These are phyloP conservation scores for Caenorhabditis tropicalis DNA, from an alignment of 1,140 invertebrate genomes.

Conservation along the genomic window DNA sequence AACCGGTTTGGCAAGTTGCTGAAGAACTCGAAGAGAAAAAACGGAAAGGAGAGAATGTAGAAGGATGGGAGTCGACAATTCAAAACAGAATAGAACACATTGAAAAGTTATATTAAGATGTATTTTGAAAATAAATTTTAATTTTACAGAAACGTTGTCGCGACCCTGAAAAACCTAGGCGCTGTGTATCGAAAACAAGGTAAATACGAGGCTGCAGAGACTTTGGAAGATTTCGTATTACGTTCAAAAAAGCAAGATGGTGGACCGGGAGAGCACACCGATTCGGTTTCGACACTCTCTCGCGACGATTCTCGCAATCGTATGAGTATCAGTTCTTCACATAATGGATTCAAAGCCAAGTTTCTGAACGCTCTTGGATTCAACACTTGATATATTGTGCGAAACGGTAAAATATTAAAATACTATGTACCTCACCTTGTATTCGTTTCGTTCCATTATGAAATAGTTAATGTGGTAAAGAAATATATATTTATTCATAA, in stretches of 20 bases:
- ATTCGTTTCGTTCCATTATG: too few relatives aligned
- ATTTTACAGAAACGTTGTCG: constrained; percentile 82
- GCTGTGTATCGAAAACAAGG: constrained; percentile 93
- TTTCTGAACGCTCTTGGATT: background rate
- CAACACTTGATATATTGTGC: background rate
- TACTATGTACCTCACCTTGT: too few relatives aligned
- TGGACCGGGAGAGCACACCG: background rate
- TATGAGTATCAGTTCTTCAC: background rate
- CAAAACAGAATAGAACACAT: constrained; percentile 96
- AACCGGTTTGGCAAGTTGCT: constrained; percentile 98
- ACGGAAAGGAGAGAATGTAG: constrained; percentile 73
- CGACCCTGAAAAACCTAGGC: constrained; percentile 92
- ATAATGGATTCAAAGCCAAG: background rate
- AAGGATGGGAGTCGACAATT: constrained; percentile 82
- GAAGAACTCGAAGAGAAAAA: constrained; percentile 87
- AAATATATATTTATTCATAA: background rate
- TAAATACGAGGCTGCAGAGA: constrained; percentile 96
- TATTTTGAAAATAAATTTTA: background rate
- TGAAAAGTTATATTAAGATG: constrained; percentile 79
- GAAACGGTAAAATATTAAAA: too few relatives aligned
- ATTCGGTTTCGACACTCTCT: background rate
- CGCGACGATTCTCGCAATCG: background rate
- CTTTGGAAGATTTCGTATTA: constrained; percentile 92
- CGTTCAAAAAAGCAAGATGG: constrained; percentile 79
- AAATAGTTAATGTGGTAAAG: too few relatives aligned